A percentile compares a stretch with the other conserved stretches of the same genome.
Conservation (phyloP, 1,140 invertebrate genomes). For the Drosophila sp. region DNA sequence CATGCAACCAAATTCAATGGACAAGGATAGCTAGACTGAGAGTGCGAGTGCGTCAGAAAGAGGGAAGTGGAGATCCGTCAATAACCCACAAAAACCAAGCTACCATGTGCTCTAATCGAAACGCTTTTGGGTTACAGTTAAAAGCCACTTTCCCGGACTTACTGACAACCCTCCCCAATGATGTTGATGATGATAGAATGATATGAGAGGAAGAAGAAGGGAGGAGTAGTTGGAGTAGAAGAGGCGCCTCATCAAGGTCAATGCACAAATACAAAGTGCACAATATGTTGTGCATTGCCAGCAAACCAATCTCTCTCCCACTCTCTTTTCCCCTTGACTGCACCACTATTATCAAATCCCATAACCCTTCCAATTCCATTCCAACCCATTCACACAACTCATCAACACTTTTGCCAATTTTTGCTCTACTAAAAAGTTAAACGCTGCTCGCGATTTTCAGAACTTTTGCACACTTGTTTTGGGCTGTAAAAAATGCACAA, state of each 20-base stretch:
- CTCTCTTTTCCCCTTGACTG: not conserved
- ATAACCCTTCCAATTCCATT: too few relatives aligned
- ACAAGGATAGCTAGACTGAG: not conserved
- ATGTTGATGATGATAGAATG: not conserved
- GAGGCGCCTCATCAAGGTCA: conserved; percentile 12
- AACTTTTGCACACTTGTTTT: conserved; percentile 45
- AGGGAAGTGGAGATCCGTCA: conserved; percentile 3
- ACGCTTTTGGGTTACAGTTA: conserved; percentile 38
- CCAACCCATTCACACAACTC: conserved; percentile 22
- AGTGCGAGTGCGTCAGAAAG: not conserved
- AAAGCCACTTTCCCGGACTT: conserved; percentile 22
- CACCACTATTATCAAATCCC: not conserved
- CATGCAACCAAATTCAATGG: not conserved
- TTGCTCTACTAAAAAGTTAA: conserved; percentile 31
- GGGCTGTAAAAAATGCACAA: conserved; percentile 5
- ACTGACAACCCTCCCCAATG: not conserved
- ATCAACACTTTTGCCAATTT: conserved; percentile 38
- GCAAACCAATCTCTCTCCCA: not conserved
- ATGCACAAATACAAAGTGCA: conserved; percentile 38
- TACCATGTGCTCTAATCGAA: conserved; percentile 10
- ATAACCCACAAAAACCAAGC: conserved; percentile 1
- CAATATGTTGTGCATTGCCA: conserved; percentile 13
- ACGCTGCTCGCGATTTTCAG: conserved; percentile 34
- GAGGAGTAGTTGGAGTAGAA: too few relatives aligned
- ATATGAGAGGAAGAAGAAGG: not conserved